phyloP scores from a whole-genome alignment of 2,113 vertebrate species.

The Elaphurus davidianus region DNA sequence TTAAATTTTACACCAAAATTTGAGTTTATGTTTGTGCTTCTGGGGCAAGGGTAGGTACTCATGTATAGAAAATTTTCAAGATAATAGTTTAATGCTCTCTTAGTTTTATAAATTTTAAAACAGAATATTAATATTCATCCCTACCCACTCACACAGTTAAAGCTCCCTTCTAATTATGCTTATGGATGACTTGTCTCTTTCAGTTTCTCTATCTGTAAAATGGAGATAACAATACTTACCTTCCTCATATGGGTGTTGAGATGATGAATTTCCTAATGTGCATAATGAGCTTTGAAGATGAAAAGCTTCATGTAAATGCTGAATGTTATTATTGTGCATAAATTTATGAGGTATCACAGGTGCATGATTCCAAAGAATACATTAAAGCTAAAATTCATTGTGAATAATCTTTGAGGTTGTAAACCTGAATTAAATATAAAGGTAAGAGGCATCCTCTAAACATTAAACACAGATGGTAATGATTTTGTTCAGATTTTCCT shows the following conservation, averaged over 20 bases:
- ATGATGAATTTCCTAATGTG: slow-evolving; percentile 35
- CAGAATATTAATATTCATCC: slow-evolving; percentile 5
- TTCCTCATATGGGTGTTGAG: slow-evolving; percentile 27
- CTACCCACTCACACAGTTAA: not conserved
- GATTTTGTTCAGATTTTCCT: slow-evolving; percentile 50
- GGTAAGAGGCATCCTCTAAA: not conserved
- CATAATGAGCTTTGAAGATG: slow-evolving; percentile 51
- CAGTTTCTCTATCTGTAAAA: slow-evolving; percentile 41
- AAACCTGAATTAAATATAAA: slow-evolving; percentile 44
- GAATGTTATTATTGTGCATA: slow-evolving; percentile 51
- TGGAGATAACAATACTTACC: slow-evolving; percentile 58
- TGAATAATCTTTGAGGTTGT: slow-evolving; percentile 24
- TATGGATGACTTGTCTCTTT: slow-evolving; percentile 21
- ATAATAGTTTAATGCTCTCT: not conserved
- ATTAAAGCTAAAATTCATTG: slow-evolving; percentile 56
- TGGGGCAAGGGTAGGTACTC: not conserved
- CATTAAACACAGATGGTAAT: not conserved
- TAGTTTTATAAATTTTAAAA: slow-evolving; percentile 40
- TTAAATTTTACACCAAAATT: not conserved
- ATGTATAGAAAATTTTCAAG: not conserved
- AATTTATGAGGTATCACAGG: slow-evolving; percentile 34
- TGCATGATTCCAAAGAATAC: slow-evolving; percentile 7
- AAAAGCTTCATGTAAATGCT: slow-evolving; percentile 63
- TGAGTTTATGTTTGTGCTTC: not conserved
- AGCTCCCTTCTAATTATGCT: slow-evolving; percentile 12